A percentile compares a stretch with the other conserved stretches of the same genome.
These are phyloP conservation scores for Rotaria sp. DNA, from an alignment of 2,888 invertebrate species.

Conservation along the genomic window DNA sequence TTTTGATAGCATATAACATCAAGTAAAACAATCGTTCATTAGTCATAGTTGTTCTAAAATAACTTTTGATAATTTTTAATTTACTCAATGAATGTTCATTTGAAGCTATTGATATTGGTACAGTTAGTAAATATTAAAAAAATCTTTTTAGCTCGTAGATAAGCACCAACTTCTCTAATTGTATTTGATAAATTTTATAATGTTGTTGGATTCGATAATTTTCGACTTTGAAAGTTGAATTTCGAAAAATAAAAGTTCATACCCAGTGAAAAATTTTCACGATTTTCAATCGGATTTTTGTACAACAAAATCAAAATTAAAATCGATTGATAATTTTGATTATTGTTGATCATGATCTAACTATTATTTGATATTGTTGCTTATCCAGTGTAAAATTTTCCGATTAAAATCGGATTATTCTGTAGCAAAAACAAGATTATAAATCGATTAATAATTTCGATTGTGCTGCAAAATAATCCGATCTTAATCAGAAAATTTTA, in stretches of 20 bases:
- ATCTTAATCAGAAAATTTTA: no score
- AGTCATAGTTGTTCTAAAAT: background rate
- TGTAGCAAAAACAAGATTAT: no score
- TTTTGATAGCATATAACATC: background rate
- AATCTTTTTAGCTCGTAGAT: background rate
- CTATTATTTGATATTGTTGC: no score
- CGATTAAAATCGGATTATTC: no score
- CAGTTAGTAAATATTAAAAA: background rate
- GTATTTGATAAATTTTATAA: background rate
- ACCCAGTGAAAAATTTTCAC: no score
- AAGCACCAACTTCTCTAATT: background rate
- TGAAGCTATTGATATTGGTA: background rate
- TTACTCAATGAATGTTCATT: background rate
- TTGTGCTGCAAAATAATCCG: no score
- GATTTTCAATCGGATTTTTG: no score
- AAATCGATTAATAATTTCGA: no score
- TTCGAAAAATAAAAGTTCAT: background rate
- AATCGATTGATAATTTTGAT: no score
- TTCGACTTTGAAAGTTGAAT: background rate
- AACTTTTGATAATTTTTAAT: background rate
- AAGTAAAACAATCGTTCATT: background rate
- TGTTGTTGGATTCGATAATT: background rate
- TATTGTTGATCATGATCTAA: no score
- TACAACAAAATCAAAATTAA: no score
- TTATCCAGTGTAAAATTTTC: no score